Evolutionary conservation across 2,888 invertebrate species (phyloP), one percentile per base, ranked within the genome.

Genomic region (Gastrophysa polygoni): DNA sequence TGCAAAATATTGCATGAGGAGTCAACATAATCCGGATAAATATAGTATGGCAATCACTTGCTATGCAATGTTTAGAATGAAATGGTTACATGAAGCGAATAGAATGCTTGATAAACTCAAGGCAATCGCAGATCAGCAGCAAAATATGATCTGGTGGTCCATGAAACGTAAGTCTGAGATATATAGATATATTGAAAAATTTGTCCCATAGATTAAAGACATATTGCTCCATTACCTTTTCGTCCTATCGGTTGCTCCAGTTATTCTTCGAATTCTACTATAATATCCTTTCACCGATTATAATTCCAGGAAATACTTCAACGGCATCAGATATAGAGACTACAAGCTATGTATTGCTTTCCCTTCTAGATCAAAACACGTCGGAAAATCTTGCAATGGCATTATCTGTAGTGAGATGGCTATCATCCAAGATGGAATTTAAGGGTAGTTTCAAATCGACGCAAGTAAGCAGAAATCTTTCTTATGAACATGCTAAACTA

Each of bases 401-500:
- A 1, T 79, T 88, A 47, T 85, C 87, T 8, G 88, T 90, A 1
- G 83, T 90, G 0, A 85, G 89, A 58, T 93, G 93, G 92, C 82
- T 94, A 50, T 85, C 89, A 5, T 83, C 87, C 1, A 89, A 91
- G 73, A 82, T 89, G 44, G 87, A 87, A 61, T 81, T 87, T 2
- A 81, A 85, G 2, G 93, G 93, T 2, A 92, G 91, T 1, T 92
- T 92, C 72, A 80, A 87, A 0, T 89, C 92, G 0, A 92, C 93
- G 0, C 92, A 91, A 84, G 89, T 87, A n/a, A 21, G 38, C 11
- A 32, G 18, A 28, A 14, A 46, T 20, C 3, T 24, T 24, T 5
- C n/a, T n/a, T n/a, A n/a, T n/a, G n/a, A n/a, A n/a, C n/a, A n/a
- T n/a, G n/a, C n/a, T n/a, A n/a, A n/a, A n/a, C n/a, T n/a, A n/a